phyloP scores from a whole-genome alignment of 1,140 invertebrate genomes.

The Trichonephila inaurata region DNA sequence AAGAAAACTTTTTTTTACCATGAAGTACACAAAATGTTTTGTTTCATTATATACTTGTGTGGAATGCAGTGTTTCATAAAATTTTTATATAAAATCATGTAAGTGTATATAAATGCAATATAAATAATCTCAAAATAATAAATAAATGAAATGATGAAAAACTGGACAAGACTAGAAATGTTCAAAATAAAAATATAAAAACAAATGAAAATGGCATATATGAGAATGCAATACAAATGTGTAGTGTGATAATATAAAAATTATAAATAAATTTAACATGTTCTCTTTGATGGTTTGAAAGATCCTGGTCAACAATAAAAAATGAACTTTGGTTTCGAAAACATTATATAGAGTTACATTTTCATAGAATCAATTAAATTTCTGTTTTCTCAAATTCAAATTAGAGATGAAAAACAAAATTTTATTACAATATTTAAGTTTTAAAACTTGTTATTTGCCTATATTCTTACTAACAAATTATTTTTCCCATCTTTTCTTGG shows the following conservation, averaged over 20 bases:
- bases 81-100: not conserved
- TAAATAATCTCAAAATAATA: slow-evolving; percentile 41
- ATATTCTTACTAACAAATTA: no score
- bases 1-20: not conserved
- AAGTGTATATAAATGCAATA: not conserved
- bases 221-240: slow-evolving; percentile 38
- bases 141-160: slow-evolving; percentile 59
- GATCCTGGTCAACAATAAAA: slow-evolving; percentile 38
- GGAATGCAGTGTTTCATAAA: slow-evolving; percentile 12
- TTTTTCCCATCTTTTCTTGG: no score
- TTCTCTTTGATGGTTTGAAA: not conserved
- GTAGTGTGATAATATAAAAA: slow-evolving; percentile 8
- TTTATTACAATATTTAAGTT: no score
- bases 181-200: slow-evolving; percentile 42
- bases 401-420: no score
- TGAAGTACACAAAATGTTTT: not conserved
- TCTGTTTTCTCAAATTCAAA: no score
- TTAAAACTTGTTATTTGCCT: no score
- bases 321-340: slow-evolving; percentile 50
- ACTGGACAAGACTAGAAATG: slow-evolving; percentile 58
- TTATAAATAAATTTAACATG: slow-evolving; percentile 32
- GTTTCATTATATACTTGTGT: not conserved
- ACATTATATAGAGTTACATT: slow-evolving; percentile 31
- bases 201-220: not conserved
- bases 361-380: not conserved